Evolutionary conservation across 2,113 vertebrate species (phyloP).

Genomic region (Aphelocoma coerulescens): DNA sequence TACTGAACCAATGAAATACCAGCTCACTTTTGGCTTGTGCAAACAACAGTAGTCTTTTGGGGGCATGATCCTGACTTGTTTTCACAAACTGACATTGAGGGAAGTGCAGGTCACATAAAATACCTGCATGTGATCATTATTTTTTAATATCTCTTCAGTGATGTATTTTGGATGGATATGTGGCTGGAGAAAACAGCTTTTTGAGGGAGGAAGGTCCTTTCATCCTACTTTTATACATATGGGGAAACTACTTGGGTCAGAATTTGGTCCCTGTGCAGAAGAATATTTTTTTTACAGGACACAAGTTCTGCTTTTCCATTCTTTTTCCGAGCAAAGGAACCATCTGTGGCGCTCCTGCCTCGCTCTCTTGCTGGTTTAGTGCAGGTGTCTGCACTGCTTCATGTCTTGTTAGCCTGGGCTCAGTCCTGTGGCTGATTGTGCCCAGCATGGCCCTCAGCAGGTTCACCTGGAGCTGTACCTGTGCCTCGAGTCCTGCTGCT

Average conservation of each 20-base stretch:
- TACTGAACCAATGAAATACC: background rate
- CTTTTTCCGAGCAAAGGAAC: background rate
- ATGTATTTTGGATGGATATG: background rate
- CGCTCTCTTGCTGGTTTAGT: background rate
- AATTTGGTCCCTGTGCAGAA: background rate
- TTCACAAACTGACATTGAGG: background rate
- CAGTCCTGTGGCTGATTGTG: background rate
- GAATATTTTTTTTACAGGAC: background rate
- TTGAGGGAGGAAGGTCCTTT: background rate
- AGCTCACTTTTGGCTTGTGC: background rate
- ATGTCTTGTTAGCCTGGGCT: background rate
- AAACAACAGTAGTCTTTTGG: background rate
- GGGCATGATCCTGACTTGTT: background rate
- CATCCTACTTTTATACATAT: background rate
- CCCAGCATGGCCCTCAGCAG: background rate
- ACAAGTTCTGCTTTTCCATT: background rate
- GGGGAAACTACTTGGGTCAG: background rate
- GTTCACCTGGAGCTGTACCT: background rate
- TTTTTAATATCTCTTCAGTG: background rate
- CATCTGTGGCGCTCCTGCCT: slow-evolving; percentile 36
- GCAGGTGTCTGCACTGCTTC: slow-evolving; percentile 47
- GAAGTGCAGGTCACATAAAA: background rate
- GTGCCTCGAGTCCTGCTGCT: background rate
- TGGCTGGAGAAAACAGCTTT: background rate
- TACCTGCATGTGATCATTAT: background rate